These are phyloP conservation scores for Orius insidiosus DNA, from an alignment of 1,140 invertebrate species.

Conservation along the genomic window DNA sequence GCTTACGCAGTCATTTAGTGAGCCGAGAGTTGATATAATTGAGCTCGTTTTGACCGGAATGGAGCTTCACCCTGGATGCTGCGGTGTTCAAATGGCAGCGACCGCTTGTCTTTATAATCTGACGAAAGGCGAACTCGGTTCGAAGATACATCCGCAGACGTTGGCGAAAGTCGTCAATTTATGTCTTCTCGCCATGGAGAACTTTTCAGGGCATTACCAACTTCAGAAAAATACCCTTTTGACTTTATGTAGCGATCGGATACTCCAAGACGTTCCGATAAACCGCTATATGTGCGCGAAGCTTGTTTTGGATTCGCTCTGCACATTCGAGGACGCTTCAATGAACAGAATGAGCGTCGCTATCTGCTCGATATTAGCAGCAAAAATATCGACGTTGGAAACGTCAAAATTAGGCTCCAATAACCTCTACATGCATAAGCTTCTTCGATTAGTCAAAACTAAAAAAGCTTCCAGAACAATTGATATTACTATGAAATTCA, in stretches of 20 bases:
- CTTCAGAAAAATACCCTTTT: conserved; percentile 62
- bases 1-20: conserved; percentile 38
- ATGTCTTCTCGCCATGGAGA: conserved; percentile 53
- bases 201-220: conserved; percentile 49
- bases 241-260: conserved; percentile 60
- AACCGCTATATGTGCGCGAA: conserved; percentile 54
- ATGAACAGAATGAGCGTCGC: conserved; percentile 70
- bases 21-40: conserved; percentile 46
- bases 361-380: conserved; percentile 57
- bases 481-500: conserved; percentile 67
- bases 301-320: conserved; percentile 59
- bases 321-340: conserved; percentile 49
- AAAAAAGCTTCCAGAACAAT: conserved; percentile 39
- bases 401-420: conserved; percentile 53
- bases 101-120: conserved; percentile 70
- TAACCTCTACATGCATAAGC: conserved; percentile 52
- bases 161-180: conserved; percentile 48
- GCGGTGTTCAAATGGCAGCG: conserved; percentile 60
- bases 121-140: conserved; percentile 46
- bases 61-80: conserved; percentile 43
- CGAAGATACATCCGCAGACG: conserved; percentile 46
- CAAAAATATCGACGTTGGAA: conserved; percentile 56
- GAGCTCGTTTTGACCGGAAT: conserved; percentile 51
- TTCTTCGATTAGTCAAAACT: conserved; percentile 46
- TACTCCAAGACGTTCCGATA: conserved; percentile 58